phyloP scores from a whole-genome alignment of 2,113 vertebrate genomes.

The Kobus ellipsiprymnus region DNA sequence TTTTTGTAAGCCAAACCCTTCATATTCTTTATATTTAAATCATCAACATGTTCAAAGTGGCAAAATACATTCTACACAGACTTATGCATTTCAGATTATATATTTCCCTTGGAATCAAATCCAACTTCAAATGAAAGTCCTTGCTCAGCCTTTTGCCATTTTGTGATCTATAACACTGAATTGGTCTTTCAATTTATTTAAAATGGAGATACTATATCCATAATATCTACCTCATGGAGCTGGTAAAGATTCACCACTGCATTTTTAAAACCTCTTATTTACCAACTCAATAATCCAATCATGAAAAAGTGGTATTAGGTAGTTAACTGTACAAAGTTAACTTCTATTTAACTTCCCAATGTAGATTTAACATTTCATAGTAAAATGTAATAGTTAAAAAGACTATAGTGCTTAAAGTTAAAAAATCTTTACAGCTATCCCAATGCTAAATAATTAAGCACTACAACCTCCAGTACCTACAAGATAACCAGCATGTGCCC shows the following conservation, averaged over 20 bases:
- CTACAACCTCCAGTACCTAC: not conserved
- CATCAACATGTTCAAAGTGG: not conserved
- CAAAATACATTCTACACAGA: not conserved
- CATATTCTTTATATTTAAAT: not conserved
- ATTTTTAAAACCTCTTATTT: not conserved
- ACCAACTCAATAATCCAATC: not conserved
- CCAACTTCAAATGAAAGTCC: slow-evolving; percentile 12
- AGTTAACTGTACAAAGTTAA: not conserved
- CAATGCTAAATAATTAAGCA: not conserved
- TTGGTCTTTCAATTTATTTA: not conserved
- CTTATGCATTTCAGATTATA: not conserved
- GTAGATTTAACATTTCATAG: not conserved
- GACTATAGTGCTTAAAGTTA: not conserved
- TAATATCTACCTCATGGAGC: not conserved
- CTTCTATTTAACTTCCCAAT: not conserved
- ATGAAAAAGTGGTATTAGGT: not conserved
- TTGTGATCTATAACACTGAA: not conserved
- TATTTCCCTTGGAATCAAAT: not conserved
- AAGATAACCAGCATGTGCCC: slow-evolving; percentile 29
- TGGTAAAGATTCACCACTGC: not conserved
- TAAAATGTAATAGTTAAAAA: not conserved
- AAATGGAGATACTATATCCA: not conserved
- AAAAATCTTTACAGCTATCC: not conserved
- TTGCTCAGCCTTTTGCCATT: not conserved
- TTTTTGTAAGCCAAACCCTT: not conserved